Conservation (phyloP, 2,888 invertebrate genomes). For the Bedellia somnulentella region DNA sequence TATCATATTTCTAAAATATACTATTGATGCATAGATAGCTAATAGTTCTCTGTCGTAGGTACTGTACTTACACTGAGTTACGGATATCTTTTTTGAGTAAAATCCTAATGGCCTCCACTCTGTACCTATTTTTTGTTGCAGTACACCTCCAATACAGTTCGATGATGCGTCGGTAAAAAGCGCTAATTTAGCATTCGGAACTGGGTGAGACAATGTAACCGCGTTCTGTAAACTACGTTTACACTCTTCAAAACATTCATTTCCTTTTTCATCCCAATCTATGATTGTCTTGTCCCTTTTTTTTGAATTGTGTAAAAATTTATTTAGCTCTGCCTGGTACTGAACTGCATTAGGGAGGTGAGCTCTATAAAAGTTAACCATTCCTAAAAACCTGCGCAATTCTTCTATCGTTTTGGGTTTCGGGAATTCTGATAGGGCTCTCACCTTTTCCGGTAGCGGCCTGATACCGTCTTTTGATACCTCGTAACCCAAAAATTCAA, state of each 20-base stretch:
- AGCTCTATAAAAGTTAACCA: conserved; percentile 9
- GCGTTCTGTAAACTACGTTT: background rate
- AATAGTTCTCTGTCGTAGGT: conserved; percentile 5
- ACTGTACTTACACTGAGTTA: conserved; percentile 2
- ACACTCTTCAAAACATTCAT: conserved; percentile 1
- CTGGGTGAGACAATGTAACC: background rate
- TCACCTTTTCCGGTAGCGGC: conserved; percentile 8
- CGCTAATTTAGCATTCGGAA: background rate
- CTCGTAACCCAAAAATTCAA: conserved; percentile 28
- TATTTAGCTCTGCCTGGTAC: conserved; percentile 5
- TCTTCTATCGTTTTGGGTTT: conserved; percentile 9
- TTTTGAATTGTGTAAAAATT: conserved; percentile 1
- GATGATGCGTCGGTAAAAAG: conserved; percentile 1
- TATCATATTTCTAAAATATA: background rate
- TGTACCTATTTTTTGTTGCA: background rate
- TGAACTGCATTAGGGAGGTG: conserved; percentile 4
- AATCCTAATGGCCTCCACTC: conserved; percentile 1
- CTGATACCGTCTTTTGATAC: conserved; percentile 68
- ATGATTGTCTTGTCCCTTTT: no score
- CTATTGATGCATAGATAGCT: conserved; percentile 2
- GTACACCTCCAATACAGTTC: background rate
- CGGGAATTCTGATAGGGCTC: conserved; percentile 8
- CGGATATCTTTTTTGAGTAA: conserved; percentile 1
- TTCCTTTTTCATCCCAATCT: no score
- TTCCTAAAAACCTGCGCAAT: conserved; percentile 11